Evolutionary conservation across 53 echinoderm and acorn worm genomes (phyloP).

Genomic region (Stichopus horrens): DNA sequence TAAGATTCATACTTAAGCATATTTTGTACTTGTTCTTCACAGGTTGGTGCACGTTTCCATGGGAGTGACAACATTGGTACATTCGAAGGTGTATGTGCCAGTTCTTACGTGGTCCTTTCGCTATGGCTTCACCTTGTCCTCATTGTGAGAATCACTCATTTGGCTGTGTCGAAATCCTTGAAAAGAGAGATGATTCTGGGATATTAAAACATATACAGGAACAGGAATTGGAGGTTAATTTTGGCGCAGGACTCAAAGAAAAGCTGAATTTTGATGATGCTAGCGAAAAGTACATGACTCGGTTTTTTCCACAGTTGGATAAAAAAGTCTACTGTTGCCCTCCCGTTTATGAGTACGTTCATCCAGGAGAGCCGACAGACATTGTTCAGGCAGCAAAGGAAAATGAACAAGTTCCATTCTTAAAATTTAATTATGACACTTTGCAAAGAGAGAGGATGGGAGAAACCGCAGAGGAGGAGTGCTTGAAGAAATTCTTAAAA

Average conservation of each 20-base stretch:
- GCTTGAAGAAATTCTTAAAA: not conserved
- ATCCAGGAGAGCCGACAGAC: conserved; percentile 24
- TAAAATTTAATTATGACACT: not conserved
- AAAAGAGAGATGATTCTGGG: not conserved
- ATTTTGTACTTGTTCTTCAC: no score
- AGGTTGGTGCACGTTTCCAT: no score
- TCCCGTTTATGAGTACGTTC: conserved; percentile 26
- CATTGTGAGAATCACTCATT: not conserved
- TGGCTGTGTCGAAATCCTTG: not conserved
- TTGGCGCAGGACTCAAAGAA: conserved; percentile 6
- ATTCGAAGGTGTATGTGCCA: no score
- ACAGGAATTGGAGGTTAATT: not conserved
- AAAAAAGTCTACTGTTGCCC: not conserved
- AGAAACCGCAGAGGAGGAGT: conserved; percentile 1
- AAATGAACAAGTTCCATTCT: not conserved
- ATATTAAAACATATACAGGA: not conserved
- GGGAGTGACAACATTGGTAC: no score
- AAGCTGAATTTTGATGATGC: conserved; percentile 30
- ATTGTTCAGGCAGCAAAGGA: not conserved
- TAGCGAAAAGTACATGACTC: conserved; percentile 10
- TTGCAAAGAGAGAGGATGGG: conserved; percentile 10
- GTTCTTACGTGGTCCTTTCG: not conserved
- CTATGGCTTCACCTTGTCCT: conserved; percentile 9
- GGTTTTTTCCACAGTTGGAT: not conserved
- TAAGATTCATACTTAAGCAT: no score